Conservation (phyloP, 2,888 invertebrate genomes). For the Yponomeuta plumbellus region DNA sequence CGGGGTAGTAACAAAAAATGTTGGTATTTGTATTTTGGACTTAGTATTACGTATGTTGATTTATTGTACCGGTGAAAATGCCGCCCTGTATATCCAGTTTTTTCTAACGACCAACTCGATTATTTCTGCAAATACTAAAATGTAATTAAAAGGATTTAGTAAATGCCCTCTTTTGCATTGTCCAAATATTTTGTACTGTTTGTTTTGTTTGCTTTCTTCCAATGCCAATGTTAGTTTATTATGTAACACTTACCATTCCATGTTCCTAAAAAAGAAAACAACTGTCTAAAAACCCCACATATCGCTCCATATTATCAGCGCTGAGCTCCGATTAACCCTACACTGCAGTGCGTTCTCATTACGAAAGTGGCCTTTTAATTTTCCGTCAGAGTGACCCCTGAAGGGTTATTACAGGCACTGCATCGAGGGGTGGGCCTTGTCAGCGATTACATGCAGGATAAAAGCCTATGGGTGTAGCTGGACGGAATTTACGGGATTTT, state of each 20-base stretch:
- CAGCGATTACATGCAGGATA: constrained; percentile 35
- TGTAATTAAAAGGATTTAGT: too few relatives aligned
- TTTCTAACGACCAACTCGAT: too few relatives aligned
- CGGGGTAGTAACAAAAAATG: too few relatives aligned
- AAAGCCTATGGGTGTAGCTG: not conserved
- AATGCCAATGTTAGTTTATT: not conserved
- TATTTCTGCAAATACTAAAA: too few relatives aligned
- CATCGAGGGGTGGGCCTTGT: constrained; percentile 27
- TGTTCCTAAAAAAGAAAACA: not conserved
- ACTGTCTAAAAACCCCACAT: not conserved
- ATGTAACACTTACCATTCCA: not conserved
- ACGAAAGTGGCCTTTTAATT: constrained; percentile 67
- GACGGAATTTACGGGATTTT: constrained; percentile 24
- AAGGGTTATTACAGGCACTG: not conserved
- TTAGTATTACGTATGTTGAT: too few relatives aligned
- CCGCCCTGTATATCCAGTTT: too few relatives aligned
- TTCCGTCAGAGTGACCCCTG: constrained; percentile 45
- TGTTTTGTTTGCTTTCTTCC: too few relatives aligned
- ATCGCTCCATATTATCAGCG: constrained; percentile 1
- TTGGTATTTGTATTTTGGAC: too few relatives aligned
- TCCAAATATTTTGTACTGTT: too few relatives aligned
- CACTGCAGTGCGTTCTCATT: constrained; percentile 37
- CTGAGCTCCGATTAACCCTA: constrained; percentile 4
- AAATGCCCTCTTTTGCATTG: too few relatives aligned
- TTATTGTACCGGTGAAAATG: too few relatives aligned